Evolutionary conservation across 2,113 vertebrate genomes (phyloP).

Genomic region (Paramormyrops kingsleyae): DNA sequence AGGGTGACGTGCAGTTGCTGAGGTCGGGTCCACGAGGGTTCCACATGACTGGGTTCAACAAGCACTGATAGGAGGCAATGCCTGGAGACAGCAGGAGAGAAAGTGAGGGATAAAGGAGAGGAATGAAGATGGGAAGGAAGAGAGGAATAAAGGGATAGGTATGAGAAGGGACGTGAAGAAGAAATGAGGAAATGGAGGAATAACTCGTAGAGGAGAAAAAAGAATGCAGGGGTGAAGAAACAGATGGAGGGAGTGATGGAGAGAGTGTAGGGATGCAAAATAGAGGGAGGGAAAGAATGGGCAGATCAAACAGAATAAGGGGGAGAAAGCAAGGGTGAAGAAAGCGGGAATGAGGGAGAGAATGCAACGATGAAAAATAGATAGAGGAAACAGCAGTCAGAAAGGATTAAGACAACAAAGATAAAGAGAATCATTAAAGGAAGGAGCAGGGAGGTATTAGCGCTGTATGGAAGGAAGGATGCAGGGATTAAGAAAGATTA

Average conservation of each 20-base stretch:
- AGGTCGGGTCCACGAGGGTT: constrained; percentile 86
- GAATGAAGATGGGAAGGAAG: not conserved
- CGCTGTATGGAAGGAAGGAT: not conserved
- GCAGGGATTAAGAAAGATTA: not conserved
- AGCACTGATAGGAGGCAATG: constrained; percentile 84
- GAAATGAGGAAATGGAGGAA: not conserved
- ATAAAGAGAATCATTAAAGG: not conserved
- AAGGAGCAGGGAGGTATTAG: not conserved
- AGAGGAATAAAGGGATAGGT: not conserved
- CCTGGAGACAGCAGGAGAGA: constrained; percentile 52
- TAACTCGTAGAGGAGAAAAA: not conserved
- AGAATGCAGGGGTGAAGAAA: not conserved
- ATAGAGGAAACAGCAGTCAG: not conserved
- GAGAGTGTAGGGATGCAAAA: not conserved
- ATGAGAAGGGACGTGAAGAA: not conserved
- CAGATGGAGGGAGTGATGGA: not conserved
- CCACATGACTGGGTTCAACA: constrained; percentile 76
- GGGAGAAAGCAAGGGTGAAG: not conserved
- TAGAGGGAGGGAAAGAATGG: not conserved
- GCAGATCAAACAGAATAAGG: not conserved
- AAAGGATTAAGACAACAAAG: not conserved
- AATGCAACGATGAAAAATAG: not conserved
- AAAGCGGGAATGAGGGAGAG: not conserved
- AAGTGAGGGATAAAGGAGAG: not conserved
- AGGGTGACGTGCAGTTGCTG: constrained; percentile 90